Percentiles rank a stretch among this genome's conserved stretches.
These are phyloP conservation scores for Chaetops frenatus DNA, from an alignment of 2,113 vertebrate species.

Conservation along the genomic window DNA sequence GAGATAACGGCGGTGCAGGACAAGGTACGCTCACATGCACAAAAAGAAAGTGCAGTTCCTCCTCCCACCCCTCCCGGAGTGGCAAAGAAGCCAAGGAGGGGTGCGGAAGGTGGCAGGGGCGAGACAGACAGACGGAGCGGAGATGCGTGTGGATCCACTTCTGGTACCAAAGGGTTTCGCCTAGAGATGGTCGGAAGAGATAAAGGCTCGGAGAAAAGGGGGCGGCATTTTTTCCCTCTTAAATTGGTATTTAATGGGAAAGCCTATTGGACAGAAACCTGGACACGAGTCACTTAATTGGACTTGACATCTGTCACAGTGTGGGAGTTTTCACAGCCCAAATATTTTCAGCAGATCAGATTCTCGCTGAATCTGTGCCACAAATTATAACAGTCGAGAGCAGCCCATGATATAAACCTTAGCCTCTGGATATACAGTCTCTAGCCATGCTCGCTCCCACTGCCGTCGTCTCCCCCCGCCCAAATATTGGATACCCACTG, in stretches of 20 bases:
- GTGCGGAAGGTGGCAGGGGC: conserved; percentile 11
- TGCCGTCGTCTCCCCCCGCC: rapidly evolving
- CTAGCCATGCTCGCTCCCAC: background rate
- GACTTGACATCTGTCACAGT: conserved; percentile 82
- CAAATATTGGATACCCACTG: conserved; percentile 27
- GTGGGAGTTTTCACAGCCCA: conserved; percentile 81
- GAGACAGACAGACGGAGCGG: background rate
- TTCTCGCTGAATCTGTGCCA: conserved; percentile 76
- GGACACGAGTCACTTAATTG: conserved; percentile 79
- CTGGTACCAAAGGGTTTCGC: conserved; percentile 68
- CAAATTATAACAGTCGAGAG: conserved; percentile 71
- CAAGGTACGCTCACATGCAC: conserved; percentile 30
- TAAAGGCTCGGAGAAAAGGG: conserved; percentile 70
- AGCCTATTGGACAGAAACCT: conserved; percentile 79
- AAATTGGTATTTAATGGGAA: conserved; percentile 80
- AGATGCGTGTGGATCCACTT: conserved; percentile 49
- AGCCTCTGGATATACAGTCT: conserved; percentile 47
- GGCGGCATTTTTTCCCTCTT: conserved; percentile 68
- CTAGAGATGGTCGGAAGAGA: conserved; percentile 71
- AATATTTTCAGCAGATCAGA: conserved; percentile 78
- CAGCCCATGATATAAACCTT: conserved; percentile 59
- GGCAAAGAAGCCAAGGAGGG: conserved; percentile 44
- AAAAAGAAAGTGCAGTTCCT: conserved; percentile 59
- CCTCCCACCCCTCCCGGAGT: conserved; percentile 37
- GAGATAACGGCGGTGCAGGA: background rate